phyloP scores from a whole-genome alignment of 2,797 vertebrate species.

The Gephyroberyx darwinii region DNA sequence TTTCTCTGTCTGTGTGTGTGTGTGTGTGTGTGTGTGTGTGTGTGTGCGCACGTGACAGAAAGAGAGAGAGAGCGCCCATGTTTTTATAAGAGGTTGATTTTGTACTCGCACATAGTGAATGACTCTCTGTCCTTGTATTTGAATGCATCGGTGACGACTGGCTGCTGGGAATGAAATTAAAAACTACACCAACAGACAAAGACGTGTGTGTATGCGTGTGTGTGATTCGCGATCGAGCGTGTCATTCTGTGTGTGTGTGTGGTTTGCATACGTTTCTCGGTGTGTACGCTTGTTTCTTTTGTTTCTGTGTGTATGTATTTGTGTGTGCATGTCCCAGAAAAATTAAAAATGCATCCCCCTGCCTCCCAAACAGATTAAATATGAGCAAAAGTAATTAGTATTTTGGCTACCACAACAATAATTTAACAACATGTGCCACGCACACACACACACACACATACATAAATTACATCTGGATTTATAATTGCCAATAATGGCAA shows the following conservation, averaged over 20 bases:
- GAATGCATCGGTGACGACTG: slow-evolving; percentile 35
- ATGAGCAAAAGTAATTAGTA: slow-evolving; percentile 55
- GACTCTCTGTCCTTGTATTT: slow-evolving; percentile 50
- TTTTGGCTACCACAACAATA: slow-evolving; percentile 53
- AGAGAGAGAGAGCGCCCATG: background rate
- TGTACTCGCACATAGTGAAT: slow-evolving; percentile 32
- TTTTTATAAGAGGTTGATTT: slow-evolving; percentile 1
- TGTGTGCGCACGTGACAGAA: too few species aligned
- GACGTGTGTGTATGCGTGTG: slow-evolving; percentile 4
- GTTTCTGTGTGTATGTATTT: background rate
- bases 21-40: too few species aligned
- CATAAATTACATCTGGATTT: slow-evolving; percentile 43
- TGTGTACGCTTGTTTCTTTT: slow-evolving; percentile 2
- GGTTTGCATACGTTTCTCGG: background rate
- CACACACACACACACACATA: slow-evolving; percentile 32
- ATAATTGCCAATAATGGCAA: slow-evolving; percentile 21
- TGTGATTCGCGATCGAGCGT: background rate
- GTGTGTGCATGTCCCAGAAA: slow-evolving; percentile 31
- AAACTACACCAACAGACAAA: slow-evolving; percentile 56
- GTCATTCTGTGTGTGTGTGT: background rate
- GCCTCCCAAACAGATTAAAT: slow-evolving; percentile 53
- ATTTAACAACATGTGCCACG: slow-evolving; percentile 28
- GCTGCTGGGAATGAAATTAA: slow-evolving; percentile 54
- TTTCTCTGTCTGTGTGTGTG: too few species aligned
- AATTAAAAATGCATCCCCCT: slow-evolving; percentile 15